Evolutionary conservation across 2,113 vertebrate species (phyloP), one percentile per base, ranked within the genome.

Genomic region (Planiliza haematocheilus): DNA sequence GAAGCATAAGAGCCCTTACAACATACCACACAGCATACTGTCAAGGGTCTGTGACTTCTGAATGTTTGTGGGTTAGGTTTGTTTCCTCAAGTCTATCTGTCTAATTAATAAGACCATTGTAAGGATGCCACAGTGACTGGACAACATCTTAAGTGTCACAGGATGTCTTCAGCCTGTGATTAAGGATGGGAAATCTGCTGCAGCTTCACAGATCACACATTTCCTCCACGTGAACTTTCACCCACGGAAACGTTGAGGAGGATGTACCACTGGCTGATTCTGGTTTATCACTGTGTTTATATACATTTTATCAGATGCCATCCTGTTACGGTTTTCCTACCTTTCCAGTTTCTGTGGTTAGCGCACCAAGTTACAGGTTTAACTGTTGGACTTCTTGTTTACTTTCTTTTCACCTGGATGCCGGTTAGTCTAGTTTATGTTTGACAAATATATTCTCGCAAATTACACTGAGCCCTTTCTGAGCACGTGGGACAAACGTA

Each of bases 151-250:
- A 36, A 36, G 18, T 50, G 11, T 56, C 55, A 45, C 64, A 66
- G 77, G 60, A 70, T 57, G 30, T 52, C 45, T 66, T 60, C 39
- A 68, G 83, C 74, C 20, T 18, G 0, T 18, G 38, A 55, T 62
- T 36, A 45, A 49, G 64, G 20, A 45, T 56, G 70, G 74, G 72
- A 86, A 83, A 34, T 66, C 18, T n/a, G 51, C 45, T 36, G 20
- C n/a, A n/a, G 24, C 5, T 30, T 30, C 49, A 58, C 74, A 61
- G 74, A 8, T 43, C 17, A 57, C 46, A 24, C 20, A 56, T 74
- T 74, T 70, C 70, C 1, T 45, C 65, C 55, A 64, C 53, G 30
- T 21, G 50, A 42, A 36, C 52, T 53, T 21, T 16, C 20, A 20
- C 36, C 70, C 10, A 43, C 42, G 49, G 45, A 5, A 2, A 56